A percentile compares a stretch with the other conserved stretches of the same genome.
These are phyloP conservation scores for Poecile montanus DNA, from an alignment of 2,797 vertebrate species.

Conservation along the genomic window DNA sequence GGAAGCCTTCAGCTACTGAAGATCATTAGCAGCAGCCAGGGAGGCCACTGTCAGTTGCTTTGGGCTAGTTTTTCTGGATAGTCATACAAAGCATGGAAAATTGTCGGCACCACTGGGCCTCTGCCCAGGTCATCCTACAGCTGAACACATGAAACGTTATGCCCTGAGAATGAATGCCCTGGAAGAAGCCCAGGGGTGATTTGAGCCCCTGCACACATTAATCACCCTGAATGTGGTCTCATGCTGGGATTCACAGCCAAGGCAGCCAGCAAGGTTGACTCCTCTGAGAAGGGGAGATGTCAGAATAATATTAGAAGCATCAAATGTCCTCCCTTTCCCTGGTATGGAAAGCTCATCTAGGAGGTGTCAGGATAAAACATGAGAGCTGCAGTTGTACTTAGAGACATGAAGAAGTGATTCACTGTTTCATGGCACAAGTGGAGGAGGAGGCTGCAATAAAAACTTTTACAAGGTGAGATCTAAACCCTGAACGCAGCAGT, in stretches of 20 bases:
- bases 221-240: conserved; percentile 81
- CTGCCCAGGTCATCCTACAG: conserved; percentile 86
- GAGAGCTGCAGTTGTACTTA: conserved; percentile 82
- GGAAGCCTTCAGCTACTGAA: conserved; percentile 76
- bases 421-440: conserved; percentile 75
- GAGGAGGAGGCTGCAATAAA: conserved; percentile 75
- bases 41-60: conserved; percentile 70
- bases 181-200: conserved; percentile 74
- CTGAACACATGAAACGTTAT: conserved; percentile 87
- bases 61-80: conserved; percentile 70
- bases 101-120: conserved; percentile 78
- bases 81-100: conserved; percentile 76
- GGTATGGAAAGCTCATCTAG: conserved; percentile 85
- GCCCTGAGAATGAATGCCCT: conserved; percentile 79
- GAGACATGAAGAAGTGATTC: conserved; percentile 81
- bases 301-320: conserved; percentile 85
- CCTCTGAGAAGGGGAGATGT: conserved; percentile 75
- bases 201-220: conserved; percentile 84
- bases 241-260: conserved; percentile 71
- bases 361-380: conserved; percentile 87
- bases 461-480: conserved; percentile 81
- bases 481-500: conserved; percentile 57
- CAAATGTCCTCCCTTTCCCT: conserved; percentile 79
- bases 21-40: conserved; percentile 71
- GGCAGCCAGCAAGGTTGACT: conserved; percentile 70